Evolutionary conservation across 2,113 vertebrate species (phyloP).

Genomic region (Cettia cetti): DNA sequence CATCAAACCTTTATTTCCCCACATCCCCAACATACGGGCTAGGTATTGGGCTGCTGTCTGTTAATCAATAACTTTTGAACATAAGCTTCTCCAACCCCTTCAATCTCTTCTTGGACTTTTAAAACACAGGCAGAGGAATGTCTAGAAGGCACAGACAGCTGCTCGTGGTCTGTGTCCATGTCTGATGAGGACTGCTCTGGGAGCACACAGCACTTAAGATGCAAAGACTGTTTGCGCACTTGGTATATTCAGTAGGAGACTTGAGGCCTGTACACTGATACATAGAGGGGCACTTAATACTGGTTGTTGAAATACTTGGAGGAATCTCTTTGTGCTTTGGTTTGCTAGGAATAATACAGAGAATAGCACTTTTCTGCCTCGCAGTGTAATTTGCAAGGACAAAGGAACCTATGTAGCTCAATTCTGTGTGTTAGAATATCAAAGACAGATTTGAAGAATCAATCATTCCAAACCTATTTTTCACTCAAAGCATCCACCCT

Average conservation of each 20-base stretch:
- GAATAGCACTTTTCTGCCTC: not conserved
- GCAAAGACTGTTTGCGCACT: not conserved
- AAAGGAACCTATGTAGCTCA: not conserved
- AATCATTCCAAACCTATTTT: not conserved
- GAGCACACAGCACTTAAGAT: not conserved
- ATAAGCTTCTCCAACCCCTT: not conserved
- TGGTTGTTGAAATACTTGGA: not conserved
- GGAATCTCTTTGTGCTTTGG: not conserved
- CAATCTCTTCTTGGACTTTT: not conserved
- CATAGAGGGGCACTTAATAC: not conserved
- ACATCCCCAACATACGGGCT: not conserved
- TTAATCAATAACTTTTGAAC: not conserved
- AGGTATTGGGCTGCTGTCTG: fast-evolving
- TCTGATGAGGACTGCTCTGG: not conserved
- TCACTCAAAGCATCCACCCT: not conserved
- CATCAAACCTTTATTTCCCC: not conserved
- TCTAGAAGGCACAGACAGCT: not conserved
- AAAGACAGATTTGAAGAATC: conserved; percentile 13
- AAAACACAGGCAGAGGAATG: not conserved
- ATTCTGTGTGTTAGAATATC: not conserved
- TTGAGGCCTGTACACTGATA: not conserved
- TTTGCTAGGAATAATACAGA: not conserved
- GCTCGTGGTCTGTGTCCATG: not conserved
- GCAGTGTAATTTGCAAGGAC: not conserved
- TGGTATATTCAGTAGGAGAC: not conserved